Base-by-base conservation (phyloP, 2,797 vertebrate genomes). In the Pseudochromis fuscus region DNA sequence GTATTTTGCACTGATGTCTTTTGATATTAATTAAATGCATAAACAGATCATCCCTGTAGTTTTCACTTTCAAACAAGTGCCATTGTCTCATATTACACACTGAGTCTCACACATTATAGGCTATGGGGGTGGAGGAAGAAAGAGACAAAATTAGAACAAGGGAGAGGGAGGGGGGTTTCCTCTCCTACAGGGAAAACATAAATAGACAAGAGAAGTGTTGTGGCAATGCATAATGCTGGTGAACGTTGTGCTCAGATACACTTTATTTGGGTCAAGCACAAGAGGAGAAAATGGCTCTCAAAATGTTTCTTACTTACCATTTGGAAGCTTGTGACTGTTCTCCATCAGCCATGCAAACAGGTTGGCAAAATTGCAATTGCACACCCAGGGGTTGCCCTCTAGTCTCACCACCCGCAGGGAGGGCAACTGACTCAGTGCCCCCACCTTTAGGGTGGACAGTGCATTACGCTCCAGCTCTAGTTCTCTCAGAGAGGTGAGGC, bases 381-480 rank as follows among this genome's bases (percentile, higher is more conserved):
- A 99, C 30, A 96, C 92, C 97, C 97, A 99, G 0, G 98, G 98
- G 92, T 99, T 99, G 73, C 96, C 97, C 86, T 99, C 97, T 21
- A 99, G 86, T 79, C 96, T 95, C 64, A 99, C 88, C n/a, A 94
- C 87, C 81, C 97, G 93, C 67, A 99, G 93, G 31, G 96, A 97
- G 67, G 96, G 96, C 77, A 99, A 91, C 24, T 96, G 95, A 72
- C 93, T 95, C 67, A 99, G 92, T 30, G 95, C 91, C 66, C 95
- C 94, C 91, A 98, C 96, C 56, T 93, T 94, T 23, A 99, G 94
- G 85, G 94, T 93, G 31, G 95, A 96, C 31, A 99, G 92, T n/a
- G 96, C 94, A 84, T 99, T 99, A 83, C 95, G 94, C 75, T 98
- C 96, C 86, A 99, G 76, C 85, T 99, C 97, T 78, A 99, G 92